These are phyloP conservation scores for Embidobia sp. DNA, from an alignment of 2,888 invertebrate species.

Conservation along the genomic window DNA sequence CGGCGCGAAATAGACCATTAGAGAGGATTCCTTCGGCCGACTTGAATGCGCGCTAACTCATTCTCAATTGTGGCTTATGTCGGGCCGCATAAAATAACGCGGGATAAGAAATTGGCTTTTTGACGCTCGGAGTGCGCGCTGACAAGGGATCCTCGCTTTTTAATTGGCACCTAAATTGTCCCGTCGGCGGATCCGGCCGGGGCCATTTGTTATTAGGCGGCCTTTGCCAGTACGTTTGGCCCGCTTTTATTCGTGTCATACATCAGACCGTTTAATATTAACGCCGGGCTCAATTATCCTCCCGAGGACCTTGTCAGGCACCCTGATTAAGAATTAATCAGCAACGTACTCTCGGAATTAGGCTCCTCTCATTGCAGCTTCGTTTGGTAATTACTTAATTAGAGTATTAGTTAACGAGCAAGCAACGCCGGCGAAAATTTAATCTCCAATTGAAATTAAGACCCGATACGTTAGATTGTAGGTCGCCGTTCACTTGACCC, in stretches of 20 bases:
- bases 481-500: too few species aligned
- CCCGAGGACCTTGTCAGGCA: slow-evolving; percentile 14
- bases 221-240: too few species aligned
- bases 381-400: slow-evolving; percentile 19
- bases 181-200: slow-evolving; percentile 2
- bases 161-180: slow-evolving; percentile 43
- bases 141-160: slow-evolving; percentile 46
- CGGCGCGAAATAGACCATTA: slow-evolving; percentile 57
- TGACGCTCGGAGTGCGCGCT: slow-evolving; percentile 17
- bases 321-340: slow-evolving; percentile 40
- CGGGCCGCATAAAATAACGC: slow-evolving; percentile 43
- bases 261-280: slow-evolving; percentile 24
- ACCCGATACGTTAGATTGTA: too few species aligned
- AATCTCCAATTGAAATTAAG: not conserved
- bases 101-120: slow-evolving; percentile 47
- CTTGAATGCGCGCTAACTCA: slow-evolving; percentile 52
- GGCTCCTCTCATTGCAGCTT: slow-evolving; percentile 10
- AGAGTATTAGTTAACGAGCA: slow-evolving; percentile 6
- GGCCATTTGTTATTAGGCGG: slow-evolving; percentile 11
- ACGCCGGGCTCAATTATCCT: slow-evolving; percentile 38
- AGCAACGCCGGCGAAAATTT: slow-evolving; percentile 4
- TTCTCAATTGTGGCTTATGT: slow-evolving; percentile 58
- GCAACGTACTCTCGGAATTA: slow-evolving; percentile 17
- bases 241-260: slow-evolving; percentile 24
- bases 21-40: slow-evolving; percentile 27